phyloP scores from a whole-genome alignment of 2,888 invertebrate species.

The Tetheella fluctuosa region DNA sequence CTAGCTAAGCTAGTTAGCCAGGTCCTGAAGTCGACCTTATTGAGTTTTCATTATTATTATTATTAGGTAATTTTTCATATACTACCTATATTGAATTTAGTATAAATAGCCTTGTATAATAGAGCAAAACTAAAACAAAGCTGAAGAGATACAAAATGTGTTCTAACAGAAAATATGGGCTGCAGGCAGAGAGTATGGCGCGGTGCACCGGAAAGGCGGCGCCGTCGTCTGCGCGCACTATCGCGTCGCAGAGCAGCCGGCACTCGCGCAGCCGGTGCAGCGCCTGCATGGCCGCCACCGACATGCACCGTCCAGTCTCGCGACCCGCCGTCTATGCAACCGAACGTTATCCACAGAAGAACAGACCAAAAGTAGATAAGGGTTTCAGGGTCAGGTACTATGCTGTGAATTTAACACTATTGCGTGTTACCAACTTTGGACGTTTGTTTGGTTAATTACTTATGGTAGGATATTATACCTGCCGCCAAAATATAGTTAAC shows the following conservation, averaged over 20 bases:
- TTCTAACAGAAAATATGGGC: slow-evolving; percentile 93
- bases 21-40: too few relatives aligned
- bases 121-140: too few relatives aligned
- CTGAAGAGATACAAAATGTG: background rate
- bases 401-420: background rate
- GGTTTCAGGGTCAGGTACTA: background rate
- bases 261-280: slow-evolving; percentile 92
- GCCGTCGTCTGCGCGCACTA: slow-evolving; percentile 92
- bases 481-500: background rate
- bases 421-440: background rate
- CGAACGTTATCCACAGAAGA: background rate
- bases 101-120: too few relatives aligned
- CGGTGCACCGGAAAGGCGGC: slow-evolving; percentile 93
- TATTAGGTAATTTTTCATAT: too few relatives aligned
- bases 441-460: background rate
- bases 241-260: slow-evolving; percentile 94
- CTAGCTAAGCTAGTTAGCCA: too few relatives aligned
- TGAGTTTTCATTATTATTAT: too few relatives aligned
- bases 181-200: slow-evolving; percentile 93
- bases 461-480: background rate
- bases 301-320: slow-evolving; percentile 89
- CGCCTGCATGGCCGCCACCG: slow-evolving; percentile 92
- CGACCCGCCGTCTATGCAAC: slow-evolving; percentile 81
- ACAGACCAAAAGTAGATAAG: background rate
- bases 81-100: too few relatives aligned